Evolutionary conservation across 2,113 vertebrate species (phyloP), one percentile per base, ranked within the genome.

Genomic region (Dryoscopus gambensis): DNA sequence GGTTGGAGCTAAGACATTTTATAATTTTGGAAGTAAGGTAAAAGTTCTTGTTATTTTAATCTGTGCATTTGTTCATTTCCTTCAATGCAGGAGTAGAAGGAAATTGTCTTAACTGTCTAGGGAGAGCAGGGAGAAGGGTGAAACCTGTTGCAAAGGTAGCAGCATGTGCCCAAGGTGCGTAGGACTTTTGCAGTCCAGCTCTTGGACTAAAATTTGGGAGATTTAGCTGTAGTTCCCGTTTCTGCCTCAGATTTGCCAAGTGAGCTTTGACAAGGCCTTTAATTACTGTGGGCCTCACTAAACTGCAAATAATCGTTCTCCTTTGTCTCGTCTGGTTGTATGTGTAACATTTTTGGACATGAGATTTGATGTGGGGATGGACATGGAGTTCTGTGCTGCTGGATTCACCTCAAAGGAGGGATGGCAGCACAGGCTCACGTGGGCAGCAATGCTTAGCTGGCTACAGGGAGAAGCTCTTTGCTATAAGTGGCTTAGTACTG

Each of bases 261-360:
- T 64, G 86, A 92, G 88, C 83, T 90, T 86, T 92, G 92, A 78
- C 79, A 92, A 88, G 88, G 81, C 76, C 30, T 56, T 89, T 84
- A 78, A 81, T 84, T 84, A 77, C 68, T 15, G 52, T 49, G 75
- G n/a, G 69, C 80, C 73, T 96, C 39, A 5, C 86, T 82, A 35
- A 89, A 89, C 73, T 92, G 76, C 69, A 90, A 84, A 89, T 75
- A 71, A 39, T 64, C 67, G 74, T 77, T 84, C 50, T 87, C 65
- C 27, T 88, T 92, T 67, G 63, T 94, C 62, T 87, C 13, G 2
- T 49, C 63, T 62, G 69, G 59, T 77, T 55, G 6, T 77, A 16
- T 42, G 64, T 64, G 65, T 71, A 46, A n/a, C 1, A 3, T 60
- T 59, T 84, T 64, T 35, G 63, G 71, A 79, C 33, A 6, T 62